Evolutionary conservation across 2,888 invertebrate genomes (phyloP).

Genomic region (Pyrgus malvae): DNA sequence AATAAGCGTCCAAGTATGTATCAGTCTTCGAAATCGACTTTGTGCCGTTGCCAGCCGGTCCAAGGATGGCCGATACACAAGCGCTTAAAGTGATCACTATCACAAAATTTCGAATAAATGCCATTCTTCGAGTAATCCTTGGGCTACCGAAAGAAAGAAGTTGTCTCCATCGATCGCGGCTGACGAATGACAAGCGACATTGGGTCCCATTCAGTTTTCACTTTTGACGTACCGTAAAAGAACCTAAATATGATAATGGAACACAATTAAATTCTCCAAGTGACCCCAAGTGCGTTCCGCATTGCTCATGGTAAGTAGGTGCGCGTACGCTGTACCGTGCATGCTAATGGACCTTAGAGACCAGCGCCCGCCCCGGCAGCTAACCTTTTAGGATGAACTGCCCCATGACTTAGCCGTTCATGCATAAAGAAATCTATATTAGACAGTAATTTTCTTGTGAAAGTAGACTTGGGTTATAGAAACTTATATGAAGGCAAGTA

Average conservation of each 20-base stretch:
- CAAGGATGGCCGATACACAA: slow-evolving; percentile 63
- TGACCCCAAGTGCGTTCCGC: slow-evolving; percentile 72
- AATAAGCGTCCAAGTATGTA: slow-evolving; percentile 85
- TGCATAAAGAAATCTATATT: slow-evolving; percentile 65
- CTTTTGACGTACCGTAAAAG: slow-evolving; percentile 81
- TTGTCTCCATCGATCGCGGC: slow-evolving; percentile 74
- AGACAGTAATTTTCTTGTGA: slow-evolving; percentile 63
- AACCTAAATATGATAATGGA: slow-evolving; percentile 82
- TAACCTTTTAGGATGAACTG: slow-evolving; percentile 62
- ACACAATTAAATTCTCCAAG: slow-evolving; percentile 80
- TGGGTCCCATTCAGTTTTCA: slow-evolving; percentile 75
- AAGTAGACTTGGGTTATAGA: slow-evolving; percentile 53
- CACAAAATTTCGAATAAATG: slow-evolving; percentile 48
- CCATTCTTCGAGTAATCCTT: slow-evolving; percentile 55
- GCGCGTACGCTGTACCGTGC: slow-evolving; percentile 53
- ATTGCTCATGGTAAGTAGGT: slow-evolving; percentile 78
- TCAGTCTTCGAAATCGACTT: slow-evolving; percentile 70
- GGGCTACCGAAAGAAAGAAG: slow-evolving; percentile 59
- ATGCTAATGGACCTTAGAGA: slow-evolving; percentile 63
- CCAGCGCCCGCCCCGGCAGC: slow-evolving; percentile 43
- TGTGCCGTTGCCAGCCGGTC: slow-evolving; percentile 60
- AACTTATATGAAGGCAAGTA: slow-evolving; percentile 18
- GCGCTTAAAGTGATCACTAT: slow-evolving; percentile 52
- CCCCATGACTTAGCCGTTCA: slow-evolving; percentile 63
- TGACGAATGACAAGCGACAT: slow-evolving; percentile 72